phyloP scores from a whole-genome alignment of 2,113 vertebrate species.

The Azemiops feae region DNA sequence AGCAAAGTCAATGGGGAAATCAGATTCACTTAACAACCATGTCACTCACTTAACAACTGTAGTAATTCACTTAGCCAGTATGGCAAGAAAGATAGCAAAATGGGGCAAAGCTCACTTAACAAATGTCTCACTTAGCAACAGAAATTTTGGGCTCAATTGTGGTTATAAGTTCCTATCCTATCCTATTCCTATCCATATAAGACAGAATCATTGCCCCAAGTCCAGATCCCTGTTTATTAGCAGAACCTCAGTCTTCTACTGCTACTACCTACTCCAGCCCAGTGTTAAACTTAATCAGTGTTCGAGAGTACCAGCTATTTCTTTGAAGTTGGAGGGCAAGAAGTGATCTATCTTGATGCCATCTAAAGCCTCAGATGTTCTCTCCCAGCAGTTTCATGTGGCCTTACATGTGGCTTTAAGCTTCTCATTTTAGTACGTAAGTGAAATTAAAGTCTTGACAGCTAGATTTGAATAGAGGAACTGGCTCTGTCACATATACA shows the following conservation, averaged over 20 bases:
- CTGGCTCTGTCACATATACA: neutral
- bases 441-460: neutral
- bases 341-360: neutral
- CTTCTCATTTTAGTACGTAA: neutral
- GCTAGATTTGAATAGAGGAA: neutral
- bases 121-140: no score
- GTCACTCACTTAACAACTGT: no score
- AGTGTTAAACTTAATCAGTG: neutral
- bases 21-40: no score
- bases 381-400: neutral
- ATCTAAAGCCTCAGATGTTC: neutral
- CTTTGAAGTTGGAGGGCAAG: neutral
- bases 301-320: neutral
- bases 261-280: neutral
- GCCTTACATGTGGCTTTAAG: neutral
- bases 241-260: neutral
- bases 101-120: no score
- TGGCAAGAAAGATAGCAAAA: no score
- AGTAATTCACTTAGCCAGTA: no score
- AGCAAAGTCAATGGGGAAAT: no score
- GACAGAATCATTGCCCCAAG: neutral
- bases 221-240: neutral
- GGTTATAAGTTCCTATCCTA: no score
- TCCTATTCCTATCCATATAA: neutral
- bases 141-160: no score